Base-by-base conservation (phyloP, 2,888 invertebrate genomes). In the Dichetophora obliterata region DNA sequence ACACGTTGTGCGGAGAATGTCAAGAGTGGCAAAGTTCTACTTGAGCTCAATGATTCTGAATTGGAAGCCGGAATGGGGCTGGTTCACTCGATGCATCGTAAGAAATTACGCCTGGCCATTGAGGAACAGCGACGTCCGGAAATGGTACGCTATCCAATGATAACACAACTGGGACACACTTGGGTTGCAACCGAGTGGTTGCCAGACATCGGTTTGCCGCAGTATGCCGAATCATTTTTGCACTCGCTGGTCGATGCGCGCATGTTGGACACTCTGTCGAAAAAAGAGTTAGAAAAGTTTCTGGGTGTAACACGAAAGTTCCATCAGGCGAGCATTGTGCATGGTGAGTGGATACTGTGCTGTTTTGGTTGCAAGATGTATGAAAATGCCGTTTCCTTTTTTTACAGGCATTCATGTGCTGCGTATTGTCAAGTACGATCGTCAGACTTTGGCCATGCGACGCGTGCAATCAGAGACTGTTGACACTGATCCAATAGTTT, bases 111-210 rank as follows among this genome's bases (percentile, higher is more conserved):
- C 69, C 91, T 98, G 83, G 98, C 98, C 75, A 96, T 98, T 81
- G 98, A 98, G 87, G 97, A 98, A 89, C 94, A 97, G 82, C 91
- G 97, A 71, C 93, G 97, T 82, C 97, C 97, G 0, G 94, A 95
- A 82, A 91, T 95, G 82, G 95, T 96, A 85, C 92, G 96, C 82
- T 97, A 96, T 90, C 96, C 96, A 0, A 94, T 93, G 85, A 96
- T 97, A 83, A 94, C 95, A 14, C 95, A 95, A 85, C 91, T 98
- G 79, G 95, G 95, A 69, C 97, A 97, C 89, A 95, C 95, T 37
- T 98, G 98, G 97, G 96, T 98, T 48, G 95, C 96, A 37, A 94
- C 95, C 71, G 96, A 96, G 87, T 98, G 97, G 96, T 90, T 98
- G 82, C 95, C 96, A 1, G 97, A 97, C 87, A 92, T 98, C 72